Evolutionary conservation across 2,888 invertebrate genomes (phyloP), one percentile per base, ranked within the genome.

Genomic region (Pheosia gnoma): DNA sequence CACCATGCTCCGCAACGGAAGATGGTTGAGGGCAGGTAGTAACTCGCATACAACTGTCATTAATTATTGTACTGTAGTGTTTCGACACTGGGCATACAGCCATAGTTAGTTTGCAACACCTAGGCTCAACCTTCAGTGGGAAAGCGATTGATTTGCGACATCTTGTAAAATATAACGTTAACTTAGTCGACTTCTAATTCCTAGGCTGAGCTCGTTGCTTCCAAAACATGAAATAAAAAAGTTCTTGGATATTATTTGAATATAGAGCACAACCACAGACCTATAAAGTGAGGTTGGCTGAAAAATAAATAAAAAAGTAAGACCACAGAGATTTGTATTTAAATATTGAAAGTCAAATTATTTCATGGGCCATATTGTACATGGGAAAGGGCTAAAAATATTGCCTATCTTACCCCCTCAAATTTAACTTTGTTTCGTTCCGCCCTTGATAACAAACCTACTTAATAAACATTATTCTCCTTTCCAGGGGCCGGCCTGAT

Each of bases 401-500:
- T 25, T 25, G 2, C 25, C 25, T 25, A 25, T 25, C 25, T 25
- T 25, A 25, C 25, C 25, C 25, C 2, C 2, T 25, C 25, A 25
- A 25, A 25, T 25, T 1, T 25, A 25, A 25, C 25, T 25, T 25
- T 25, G 25, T 25, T 25, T 25, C 25, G 25, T 25, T 25, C 25
- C 25, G 25, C 25, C 25, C 25, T 25, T 25, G 25, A 25, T 25
- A 25, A 25, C 25, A 25, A 25, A 25, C 25, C 25, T 25, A 25
- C 25, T 25, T 25, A 25, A 25, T 11, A 10, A 47, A 11, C 47
- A 25, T 25, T 25, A 25, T 47, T 47, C 47, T 47, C 25, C 1
- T 3, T 72, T 87, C 54, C 90, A 83, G 91, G 79, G 4, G 66
- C 75, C 0, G 94, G 89, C 0, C 61, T 74, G 36, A 81, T 96